Evolutionary conservation across 2,113 vertebrate species (phyloP).

Genomic region (Sorex araneus): DNA sequence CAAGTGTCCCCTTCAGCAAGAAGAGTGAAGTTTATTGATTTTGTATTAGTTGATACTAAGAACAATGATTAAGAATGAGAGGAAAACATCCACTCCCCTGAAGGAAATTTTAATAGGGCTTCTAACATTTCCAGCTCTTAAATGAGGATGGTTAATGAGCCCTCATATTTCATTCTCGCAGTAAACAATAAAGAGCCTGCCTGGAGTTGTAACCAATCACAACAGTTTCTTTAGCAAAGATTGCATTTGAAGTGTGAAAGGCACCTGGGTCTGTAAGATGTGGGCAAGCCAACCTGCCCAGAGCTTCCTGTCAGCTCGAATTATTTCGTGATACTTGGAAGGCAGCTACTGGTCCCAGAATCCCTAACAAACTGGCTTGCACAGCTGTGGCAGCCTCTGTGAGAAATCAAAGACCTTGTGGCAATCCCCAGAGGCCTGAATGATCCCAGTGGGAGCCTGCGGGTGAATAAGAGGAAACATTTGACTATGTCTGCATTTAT

Average conservation of each 20-base stretch:
- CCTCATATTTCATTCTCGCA: conserved; percentile 62
- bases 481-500: conserved; percentile 77
- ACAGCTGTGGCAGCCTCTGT: background rate
- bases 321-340: conserved; percentile 3
- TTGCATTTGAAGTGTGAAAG: background rate
- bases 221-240: conserved; percentile 30
- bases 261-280: background rate
- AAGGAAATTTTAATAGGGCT: conserved; percentile 71
- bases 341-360: background rate
- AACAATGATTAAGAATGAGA: conserved; percentile 83
- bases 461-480: background rate
- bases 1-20: conserved; percentile 71
- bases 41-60: conserved; percentile 73
- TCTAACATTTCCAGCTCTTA: conserved; percentile 59
- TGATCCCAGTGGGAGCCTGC: conserved; percentile 42
- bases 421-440: conserved; percentile 43
- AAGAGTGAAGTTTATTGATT: conserved; percentile 76
- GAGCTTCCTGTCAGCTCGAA: background rate
- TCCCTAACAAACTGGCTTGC: background rate
- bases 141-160: conserved; percentile 68
- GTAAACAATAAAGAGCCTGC: conserved; percentile 45
- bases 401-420: background rate
- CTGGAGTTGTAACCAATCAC: background rate
- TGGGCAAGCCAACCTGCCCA: background rate
- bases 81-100: conserved; percentile 46